Base-by-base conservation (phyloP, 2,797 vertebrate species). In the Bovichtus diacanthus region DNA sequence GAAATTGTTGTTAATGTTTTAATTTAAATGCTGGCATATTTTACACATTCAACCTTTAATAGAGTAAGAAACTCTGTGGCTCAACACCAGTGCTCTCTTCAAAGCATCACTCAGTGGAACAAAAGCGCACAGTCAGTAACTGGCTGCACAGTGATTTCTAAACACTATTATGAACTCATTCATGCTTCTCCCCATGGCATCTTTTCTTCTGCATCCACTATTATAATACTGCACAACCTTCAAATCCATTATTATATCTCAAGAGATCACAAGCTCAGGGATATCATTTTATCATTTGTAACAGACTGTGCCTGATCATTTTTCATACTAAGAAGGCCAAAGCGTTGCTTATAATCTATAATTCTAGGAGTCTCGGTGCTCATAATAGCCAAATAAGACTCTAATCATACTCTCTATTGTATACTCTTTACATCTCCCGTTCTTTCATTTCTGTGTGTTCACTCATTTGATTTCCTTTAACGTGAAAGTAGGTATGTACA, bases 81-180 rank as follows among this genome's bases (percentile, higher is more conserved):
- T 68, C 82, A 70, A 87, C 70, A 79, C 25, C 50, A 60, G 51
- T 23, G 21, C 38, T 21, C 53, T 74, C 25, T 50, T 66, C 59
- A 51, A 51, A 54, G 36, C 69, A 79, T 66, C 63, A 12, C 54
- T 31, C 55, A 54, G 27, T n/a, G 4, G 5, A 36, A 86, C 70
- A 79, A 75, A 84, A 69, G 61, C 49, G 59, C 58, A 38, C 31
- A 46, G 62, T 54, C 59, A 75, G 50, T 72, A 62, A 81, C 61
- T 5, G 18, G 67, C 61, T 63, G 53, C 60, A 66, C 47, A 34
- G 58, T 25, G 27, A 51, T 55, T 66, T 53, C 74, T 38, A 25
- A 55, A 50, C 29, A 19, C 41, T 46, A 56, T 51, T 34, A 53
- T 46, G 63, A 34, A 50, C 47, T 61, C 27, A 66, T 68, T 59